Conservation (phyloP, 64 coral and sea anemone species). For the Acropora yongei region DNA sequence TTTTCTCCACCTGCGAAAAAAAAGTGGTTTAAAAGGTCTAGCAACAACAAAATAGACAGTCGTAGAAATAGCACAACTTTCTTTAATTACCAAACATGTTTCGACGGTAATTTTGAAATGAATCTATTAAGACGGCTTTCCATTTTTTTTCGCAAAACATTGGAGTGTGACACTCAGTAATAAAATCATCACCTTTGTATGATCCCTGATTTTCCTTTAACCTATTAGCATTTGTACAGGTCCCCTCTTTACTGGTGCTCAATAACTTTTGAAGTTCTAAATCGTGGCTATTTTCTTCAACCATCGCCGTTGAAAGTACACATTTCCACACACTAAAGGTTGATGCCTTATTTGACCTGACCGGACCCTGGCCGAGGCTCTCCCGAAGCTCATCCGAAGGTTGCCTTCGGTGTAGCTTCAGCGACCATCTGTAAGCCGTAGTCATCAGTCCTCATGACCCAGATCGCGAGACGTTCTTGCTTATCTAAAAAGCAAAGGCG, state of each 20-base stretch:
- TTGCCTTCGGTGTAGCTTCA: too few relatives aligned
- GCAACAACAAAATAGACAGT: not conserved
- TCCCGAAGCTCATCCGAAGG: not conserved
- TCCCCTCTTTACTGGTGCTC: not conserved
- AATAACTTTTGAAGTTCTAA: slow-evolving; percentile 5
- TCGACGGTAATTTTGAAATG: too few relatives aligned
- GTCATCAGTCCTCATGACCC: not conserved
- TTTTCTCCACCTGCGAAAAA: not conserved
- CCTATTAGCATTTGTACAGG: not conserved
- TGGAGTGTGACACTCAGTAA: not conserved
- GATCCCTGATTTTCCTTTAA: not conserved
- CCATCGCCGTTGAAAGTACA: not conserved
- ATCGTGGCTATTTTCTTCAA: not conserved
- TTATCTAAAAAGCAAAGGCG: not conserved
- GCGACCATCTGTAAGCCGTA: not conserved
- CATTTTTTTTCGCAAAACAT: not conserved
- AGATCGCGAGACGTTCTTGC: not conserved
- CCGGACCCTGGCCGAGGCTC: not conserved
- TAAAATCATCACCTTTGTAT: not conserved
- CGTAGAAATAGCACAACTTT: too few relatives aligned
- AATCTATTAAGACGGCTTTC: too few relatives aligned
- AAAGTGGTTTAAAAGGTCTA: not conserved
- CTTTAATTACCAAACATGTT: too few relatives aligned
- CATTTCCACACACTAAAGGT: not conserved
- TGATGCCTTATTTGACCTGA: not conserved